These are phyloP conservation scores for Aleiodes leptofemur DNA, from an alignment of 2,888 invertebrate species.

Conservation along the genomic window DNA sequence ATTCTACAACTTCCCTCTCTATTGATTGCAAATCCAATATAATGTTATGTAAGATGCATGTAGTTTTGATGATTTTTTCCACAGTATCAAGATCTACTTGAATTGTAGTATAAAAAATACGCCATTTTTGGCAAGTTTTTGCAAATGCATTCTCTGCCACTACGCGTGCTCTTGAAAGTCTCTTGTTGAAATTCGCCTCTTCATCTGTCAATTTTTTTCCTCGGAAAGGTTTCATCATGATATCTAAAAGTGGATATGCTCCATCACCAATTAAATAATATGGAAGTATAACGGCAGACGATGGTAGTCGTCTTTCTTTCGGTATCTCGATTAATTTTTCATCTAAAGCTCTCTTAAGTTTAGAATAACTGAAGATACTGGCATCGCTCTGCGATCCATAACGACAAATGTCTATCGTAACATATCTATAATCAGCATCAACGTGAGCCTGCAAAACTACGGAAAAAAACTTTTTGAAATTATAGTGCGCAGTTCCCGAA, in stretches of 20 bases:
- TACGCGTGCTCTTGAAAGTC: conserved; percentile 23
- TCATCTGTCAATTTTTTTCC: conserved; percentile 5
- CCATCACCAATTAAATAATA: conserved; percentile 31
- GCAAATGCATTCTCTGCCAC: conserved; percentile 31
- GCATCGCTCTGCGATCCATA: conserved; percentile 20
- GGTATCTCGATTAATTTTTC: conserved; percentile 22
- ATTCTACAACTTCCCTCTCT: conserved; percentile 10
- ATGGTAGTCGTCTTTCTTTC: conserved; percentile 11
- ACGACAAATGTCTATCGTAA: conserved; percentile 17
- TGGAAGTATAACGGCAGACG: conserved; percentile 15
- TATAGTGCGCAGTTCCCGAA: conserved; percentile 21
- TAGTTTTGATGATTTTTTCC: conserved; percentile 20
- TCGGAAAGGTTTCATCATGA: conserved; percentile 31
- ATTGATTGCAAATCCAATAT: conserved; percentile 29
- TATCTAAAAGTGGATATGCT: conserved; percentile 23
- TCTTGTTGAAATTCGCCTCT: conserved; percentile 13
- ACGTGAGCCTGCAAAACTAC: conserved; percentile 22
- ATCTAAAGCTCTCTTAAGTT: conserved; percentile 16
- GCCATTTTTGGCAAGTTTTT: conserved; percentile 31
- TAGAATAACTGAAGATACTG: conserved; percentile 19
- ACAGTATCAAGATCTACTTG: conserved; percentile 12
- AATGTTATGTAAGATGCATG: conserved; percentile 18
- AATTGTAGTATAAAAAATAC: conserved; percentile 33
- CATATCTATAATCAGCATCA: conserved; percentile 17
- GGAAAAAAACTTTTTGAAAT: neutral